These are phyloP conservation scores for Troides aeacus DNA, from an alignment of 2,888 invertebrate species.

Conservation along the genomic window DNA sequence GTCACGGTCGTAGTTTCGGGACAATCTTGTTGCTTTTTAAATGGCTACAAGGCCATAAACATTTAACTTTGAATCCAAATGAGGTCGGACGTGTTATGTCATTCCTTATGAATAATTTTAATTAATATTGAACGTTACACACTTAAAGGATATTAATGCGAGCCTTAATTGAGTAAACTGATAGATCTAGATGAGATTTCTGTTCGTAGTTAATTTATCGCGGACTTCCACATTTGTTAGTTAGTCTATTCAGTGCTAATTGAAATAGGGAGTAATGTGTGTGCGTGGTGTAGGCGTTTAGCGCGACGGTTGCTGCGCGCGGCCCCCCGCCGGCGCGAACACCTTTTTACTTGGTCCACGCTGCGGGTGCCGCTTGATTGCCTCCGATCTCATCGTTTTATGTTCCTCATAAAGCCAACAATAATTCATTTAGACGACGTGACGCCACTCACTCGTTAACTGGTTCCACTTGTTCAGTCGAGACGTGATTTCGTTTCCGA, in stretches of 20 bases:
- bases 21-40: conserved; percentile 27
- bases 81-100: conserved; percentile 1
- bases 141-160: not conserved
- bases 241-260: conserved; percentile 70
- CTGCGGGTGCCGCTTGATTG: conserved; percentile 78
- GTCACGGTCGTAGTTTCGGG: conserved; percentile 57
- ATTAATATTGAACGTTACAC: conserved; percentile 9
- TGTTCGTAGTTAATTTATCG: conserved; percentile 17
- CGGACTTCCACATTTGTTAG: conserved; percentile 51
- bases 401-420: conserved; percentile 78
- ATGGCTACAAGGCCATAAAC: conserved; percentile 20
- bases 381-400: conserved; percentile 79
- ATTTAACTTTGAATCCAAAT: conserved; percentile 15
- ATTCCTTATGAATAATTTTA: conserved; percentile 14
- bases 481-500: conserved; percentile 51
- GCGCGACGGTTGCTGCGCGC: conserved; percentile 61
- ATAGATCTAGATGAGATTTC: not conserved
- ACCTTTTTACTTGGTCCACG: conserved; percentile 74
- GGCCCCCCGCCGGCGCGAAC: conserved; percentile 67
- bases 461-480: conserved; percentile 57
- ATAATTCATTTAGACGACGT: conserved; percentile 80
- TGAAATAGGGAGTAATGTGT: conserved; percentile 65
- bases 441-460: conserved; percentile 78
- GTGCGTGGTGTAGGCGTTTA: conserved; percentile 68
- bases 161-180: not conserved